A percentile compares a stretch with the other conserved stretches of the same genome.
phyloP scores from a whole-genome alignment of 2,113 vertebrate genomes.

The Xenus cinereus region DNA sequence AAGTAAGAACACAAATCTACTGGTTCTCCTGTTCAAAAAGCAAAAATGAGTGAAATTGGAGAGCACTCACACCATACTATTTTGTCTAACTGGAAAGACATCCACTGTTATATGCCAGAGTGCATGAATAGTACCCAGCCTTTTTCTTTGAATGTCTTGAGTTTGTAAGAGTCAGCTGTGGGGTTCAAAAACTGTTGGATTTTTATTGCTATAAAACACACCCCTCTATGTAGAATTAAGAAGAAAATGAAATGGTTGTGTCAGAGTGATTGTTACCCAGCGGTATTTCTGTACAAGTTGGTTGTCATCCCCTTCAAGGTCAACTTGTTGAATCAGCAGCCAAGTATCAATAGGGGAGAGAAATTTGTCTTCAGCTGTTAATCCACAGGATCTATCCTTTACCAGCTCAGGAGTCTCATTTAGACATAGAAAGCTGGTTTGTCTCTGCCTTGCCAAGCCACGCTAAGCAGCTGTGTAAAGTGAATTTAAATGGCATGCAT shows the following conservation, averaged over 20 bases:
- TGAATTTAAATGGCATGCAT: constrained; percentile 69
- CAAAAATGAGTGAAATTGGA: not conserved
- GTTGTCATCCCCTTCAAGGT: constrained; percentile 22
- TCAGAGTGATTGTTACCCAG: not conserved
- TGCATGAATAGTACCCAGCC: not conserved
- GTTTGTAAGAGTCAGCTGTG: not conserved
- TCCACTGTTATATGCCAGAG: not conserved
- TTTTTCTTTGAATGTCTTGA: not conserved
- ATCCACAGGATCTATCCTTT: constrained; percentile 32
- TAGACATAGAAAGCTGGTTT: constrained; percentile 3
- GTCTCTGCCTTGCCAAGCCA: constrained; percentile 56
- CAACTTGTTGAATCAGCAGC: not conserved
- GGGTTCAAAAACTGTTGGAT: not conserved
- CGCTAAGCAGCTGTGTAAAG: constrained; percentile 67
- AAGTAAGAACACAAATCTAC: not conserved
- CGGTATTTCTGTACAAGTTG: not conserved
- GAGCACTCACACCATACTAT: not conserved
- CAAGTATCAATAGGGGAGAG: not conserved
- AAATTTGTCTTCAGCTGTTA: constrained; percentile 25
- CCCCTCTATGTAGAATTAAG: not conserved
- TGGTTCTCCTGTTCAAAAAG: not conserved
- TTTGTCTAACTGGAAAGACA: not conserved
- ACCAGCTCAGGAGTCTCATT: constrained; percentile 42
- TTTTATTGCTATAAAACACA: not conserved
- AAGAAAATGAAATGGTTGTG: not conserved